Evolutionary conservation across 1,140 invertebrate species (phyloP).

Genomic region (Drosophila kurseongensis): DNA sequence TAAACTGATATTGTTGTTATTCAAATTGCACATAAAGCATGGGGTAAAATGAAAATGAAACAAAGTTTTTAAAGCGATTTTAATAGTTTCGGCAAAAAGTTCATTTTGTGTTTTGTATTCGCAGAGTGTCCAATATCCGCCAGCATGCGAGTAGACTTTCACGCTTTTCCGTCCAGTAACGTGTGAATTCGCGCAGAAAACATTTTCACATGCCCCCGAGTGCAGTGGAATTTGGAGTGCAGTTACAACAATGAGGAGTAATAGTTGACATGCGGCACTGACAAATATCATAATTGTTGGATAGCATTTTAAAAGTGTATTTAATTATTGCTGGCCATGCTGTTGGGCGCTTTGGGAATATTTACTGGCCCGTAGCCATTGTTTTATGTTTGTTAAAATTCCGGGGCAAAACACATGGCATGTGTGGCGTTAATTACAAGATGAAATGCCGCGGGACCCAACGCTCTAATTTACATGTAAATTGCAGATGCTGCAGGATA

Average conservation of each 20-base stretch:
- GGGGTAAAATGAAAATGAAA: not conserved
- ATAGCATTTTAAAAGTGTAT: constrained; percentile 54
- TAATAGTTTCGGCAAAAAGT: not conserved
- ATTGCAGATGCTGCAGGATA: constrained; percentile 26
- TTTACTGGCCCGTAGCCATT: constrained; percentile 15
- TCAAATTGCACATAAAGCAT: not conserved
- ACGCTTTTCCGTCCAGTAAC: constrained; percentile 6
- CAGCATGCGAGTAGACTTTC: not conserved
- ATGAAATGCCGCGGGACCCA: constrained; percentile 24
- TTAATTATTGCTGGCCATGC: constrained; percentile 52
- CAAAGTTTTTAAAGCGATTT: not conserved
- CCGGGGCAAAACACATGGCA: constrained; percentile 29
- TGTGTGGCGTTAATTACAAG: constrained; percentile 49
- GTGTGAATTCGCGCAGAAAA: constrained; percentile 26
- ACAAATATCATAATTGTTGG: constrained; percentile 61
- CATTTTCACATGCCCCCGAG: constrained; percentile 37
- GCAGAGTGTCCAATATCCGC: constrained; percentile 30
- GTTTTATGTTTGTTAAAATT: constrained; percentile 32
- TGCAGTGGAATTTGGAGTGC: constrained; percentile 32
- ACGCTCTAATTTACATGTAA: constrained; percentile 38
- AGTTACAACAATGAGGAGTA: constrained; percentile 36
- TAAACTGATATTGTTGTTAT: not conserved
- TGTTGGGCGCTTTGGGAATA: constrained; percentile 19
- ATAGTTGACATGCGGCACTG: constrained; percentile 36
- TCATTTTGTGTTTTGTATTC: not conserved